Conservation (phyloP, 2,113 vertebrate genomes). For the Salvelinus namaycush region DNA sequence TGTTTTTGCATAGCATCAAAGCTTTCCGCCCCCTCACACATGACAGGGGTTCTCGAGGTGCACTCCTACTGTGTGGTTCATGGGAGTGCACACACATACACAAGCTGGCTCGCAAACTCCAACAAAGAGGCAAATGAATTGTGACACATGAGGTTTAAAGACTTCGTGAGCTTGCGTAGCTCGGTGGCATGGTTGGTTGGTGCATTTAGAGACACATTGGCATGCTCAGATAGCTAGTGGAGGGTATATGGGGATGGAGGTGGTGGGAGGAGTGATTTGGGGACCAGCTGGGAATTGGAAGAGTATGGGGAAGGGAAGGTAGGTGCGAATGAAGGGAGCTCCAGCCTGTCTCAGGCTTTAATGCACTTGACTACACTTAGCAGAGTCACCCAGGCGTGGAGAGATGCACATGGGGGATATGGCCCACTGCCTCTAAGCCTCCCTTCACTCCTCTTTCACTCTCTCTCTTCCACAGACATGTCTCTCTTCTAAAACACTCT, state of each 20-base stretch:
- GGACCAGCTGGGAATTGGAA: constrained; percentile 58
- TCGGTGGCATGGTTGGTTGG: too few species aligned
- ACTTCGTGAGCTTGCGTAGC: too few species aligned
- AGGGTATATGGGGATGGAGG: constrained; percentile 16
- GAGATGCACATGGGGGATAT: constrained; percentile 38
- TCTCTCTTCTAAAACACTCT: constrained; percentile 1
- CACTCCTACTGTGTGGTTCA: too few species aligned
- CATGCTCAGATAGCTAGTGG: too few species aligned
- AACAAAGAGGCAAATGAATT: neutral
- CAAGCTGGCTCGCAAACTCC: neutral
- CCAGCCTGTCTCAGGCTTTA: constrained; percentile 61
- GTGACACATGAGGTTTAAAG: neutral
- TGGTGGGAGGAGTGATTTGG: constrained; percentile 6
- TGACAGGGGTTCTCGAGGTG: too few species aligned
- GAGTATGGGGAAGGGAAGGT: constrained; percentile 35
- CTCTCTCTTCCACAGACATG: neutral
- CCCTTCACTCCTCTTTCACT: neutral
- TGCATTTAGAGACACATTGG: too few species aligned
- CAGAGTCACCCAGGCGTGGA: constrained; percentile 58
- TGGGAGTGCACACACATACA: constrained; percentile 40
- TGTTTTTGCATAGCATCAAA: neutral
- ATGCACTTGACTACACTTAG: constrained; percentile 65
- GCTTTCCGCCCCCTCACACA: neutral
- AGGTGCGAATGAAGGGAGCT: constrained; percentile 50
- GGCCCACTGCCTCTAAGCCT: constrained; percentile 5